Conservation (phyloP, 2,888 invertebrate species). For the Ctena decussata region DNA sequence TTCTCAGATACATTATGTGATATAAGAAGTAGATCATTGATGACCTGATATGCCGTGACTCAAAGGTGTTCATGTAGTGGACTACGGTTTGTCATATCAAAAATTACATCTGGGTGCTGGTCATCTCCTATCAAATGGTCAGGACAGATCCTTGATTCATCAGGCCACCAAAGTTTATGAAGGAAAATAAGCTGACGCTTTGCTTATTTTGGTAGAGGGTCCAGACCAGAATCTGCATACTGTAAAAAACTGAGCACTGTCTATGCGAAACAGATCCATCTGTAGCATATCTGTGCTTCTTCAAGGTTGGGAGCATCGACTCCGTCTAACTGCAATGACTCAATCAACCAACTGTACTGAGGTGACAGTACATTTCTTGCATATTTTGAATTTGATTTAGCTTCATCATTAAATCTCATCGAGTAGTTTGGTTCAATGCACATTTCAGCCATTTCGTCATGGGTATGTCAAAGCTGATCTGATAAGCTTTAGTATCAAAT, state of each 20-base stretch:
- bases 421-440: too few relatives aligned
- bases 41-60: neutral
- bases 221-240: neutral
- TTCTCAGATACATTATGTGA: constrained; percentile 1
- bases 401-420: too few relatives aligned
- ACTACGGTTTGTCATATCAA: neutral
- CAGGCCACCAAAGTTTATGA: neutral
- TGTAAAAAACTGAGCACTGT: neutral
- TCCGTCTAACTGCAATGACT: too few relatives aligned
- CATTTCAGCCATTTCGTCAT: too few relatives aligned
- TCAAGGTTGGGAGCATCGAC: too few relatives aligned
- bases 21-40: constrained; percentile 18
- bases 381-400: too few relatives aligned
- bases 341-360: too few relatives aligned
- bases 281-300: too few relatives aligned
- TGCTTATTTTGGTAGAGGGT: neutral
- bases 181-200: neutral
- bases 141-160: neutral
- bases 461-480: too few relatives aligned
- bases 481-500: too few relatives aligned
- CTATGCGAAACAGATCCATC: neutral
- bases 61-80: neutral
- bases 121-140: neutral
- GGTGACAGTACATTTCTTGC: too few relatives aligned
- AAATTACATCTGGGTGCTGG: neutral